These are phyloP conservation scores for Andrena cerasifolii DNA, from an alignment of 1,140 invertebrate genomes.

Conservation along the genomic window DNA sequence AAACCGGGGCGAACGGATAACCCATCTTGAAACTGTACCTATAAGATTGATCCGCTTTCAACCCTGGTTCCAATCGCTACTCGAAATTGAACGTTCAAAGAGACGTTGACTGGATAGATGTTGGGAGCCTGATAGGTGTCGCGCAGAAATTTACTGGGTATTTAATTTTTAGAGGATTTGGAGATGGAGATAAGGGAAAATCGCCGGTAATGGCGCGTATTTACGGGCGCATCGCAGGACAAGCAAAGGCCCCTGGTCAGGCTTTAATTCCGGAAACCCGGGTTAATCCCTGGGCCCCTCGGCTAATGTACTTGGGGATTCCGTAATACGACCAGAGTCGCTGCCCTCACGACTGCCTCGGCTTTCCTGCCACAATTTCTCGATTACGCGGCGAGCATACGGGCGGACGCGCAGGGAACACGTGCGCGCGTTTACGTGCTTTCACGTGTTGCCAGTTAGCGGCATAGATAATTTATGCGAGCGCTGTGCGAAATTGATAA, in stretches of 20 bases:
- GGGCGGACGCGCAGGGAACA: slow-evolving; percentile 50
- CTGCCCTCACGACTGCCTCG: background rate
- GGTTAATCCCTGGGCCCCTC: background rate
- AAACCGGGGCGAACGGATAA: no score
- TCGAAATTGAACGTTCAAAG: no score
- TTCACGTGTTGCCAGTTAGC: slow-evolving; percentile 26
- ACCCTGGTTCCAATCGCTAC: no score
- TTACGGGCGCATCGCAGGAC: no score
- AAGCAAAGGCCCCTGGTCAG: no score
- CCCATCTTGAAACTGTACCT: no score
- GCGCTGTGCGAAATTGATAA: slow-evolving; percentile 42
- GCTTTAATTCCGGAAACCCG: background rate
- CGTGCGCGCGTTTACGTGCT: slow-evolving; percentile 24
- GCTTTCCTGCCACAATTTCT: slow-evolving; percentile 28
- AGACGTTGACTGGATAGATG: background rate
- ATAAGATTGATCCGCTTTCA: no score
- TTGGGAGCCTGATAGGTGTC: no score
- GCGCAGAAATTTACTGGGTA: no score
- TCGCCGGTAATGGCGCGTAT: background rate
- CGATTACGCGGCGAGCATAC: slow-evolving; percentile 36
- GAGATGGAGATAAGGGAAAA: background rate
- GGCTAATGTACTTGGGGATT: slow-evolving; percentile 5
- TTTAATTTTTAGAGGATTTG: background rate
- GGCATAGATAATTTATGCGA: slow-evolving; percentile 55
- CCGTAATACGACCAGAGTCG: slow-evolving; percentile 30